Conservation (phyloP, 2,113 vertebrate species). For the Fregata magnificens region DNA sequence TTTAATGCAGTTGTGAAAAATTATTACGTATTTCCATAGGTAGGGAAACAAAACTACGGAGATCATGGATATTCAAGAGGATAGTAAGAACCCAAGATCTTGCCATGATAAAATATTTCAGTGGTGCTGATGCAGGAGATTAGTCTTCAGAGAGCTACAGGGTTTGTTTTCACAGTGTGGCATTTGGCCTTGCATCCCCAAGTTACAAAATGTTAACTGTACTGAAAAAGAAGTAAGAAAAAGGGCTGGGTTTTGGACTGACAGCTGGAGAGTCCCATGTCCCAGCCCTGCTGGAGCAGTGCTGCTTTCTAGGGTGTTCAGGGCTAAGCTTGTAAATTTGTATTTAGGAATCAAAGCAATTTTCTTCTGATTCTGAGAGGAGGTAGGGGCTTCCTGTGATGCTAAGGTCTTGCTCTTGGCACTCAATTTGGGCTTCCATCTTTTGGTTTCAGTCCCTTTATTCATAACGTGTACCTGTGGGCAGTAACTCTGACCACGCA, state of each 20-base stretch:
- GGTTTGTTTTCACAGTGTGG: not conserved
- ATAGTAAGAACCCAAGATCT: not conserved
- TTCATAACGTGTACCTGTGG: not conserved
- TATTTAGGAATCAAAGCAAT: not conserved
- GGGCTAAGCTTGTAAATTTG: not conserved
- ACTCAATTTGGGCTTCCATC: not conserved
- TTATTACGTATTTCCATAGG: not conserved
- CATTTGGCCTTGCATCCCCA: not conserved
- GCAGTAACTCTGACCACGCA: not conserved
- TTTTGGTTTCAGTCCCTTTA: not conserved
- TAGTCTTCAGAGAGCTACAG: not conserved
- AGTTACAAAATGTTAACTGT: not conserved
- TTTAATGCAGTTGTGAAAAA: not conserved
- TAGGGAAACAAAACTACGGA: not conserved
- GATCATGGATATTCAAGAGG: not conserved
- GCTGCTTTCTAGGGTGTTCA: fast-evolving
- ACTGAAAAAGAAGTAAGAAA: not conserved
- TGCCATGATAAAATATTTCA: not conserved
- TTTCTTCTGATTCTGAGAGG: not conserved
- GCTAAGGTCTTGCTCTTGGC: not conserved
- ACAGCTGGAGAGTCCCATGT: not conserved
- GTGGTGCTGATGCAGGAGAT: not conserved
- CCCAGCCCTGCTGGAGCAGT: not conserved
- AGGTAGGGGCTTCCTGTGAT: not conserved
- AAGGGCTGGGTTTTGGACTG: not conserved